These are phyloP conservation scores for Acropora tenuis DNA, from an alignment of 64 coral and sea anemone genomes.

Conservation along the genomic window DNA sequence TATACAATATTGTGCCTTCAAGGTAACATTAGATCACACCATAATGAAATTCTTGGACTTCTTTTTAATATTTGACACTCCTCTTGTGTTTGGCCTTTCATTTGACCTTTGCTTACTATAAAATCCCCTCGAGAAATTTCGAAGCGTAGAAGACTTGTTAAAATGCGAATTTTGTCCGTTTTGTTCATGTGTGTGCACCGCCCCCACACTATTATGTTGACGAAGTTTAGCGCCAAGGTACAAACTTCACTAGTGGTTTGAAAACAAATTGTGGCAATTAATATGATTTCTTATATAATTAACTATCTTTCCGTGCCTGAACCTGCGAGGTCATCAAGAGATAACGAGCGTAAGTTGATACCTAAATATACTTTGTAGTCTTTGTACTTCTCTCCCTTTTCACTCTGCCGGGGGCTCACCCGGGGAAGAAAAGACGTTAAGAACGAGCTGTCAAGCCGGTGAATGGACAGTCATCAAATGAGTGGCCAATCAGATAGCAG, in stretches of 20 bases:
- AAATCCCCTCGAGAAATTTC: background rate
- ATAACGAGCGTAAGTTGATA: background rate
- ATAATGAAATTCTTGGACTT: background rate
- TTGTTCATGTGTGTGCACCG: background rate
- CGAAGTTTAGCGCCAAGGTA: no score
- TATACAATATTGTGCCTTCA: background rate
- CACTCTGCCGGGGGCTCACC: background rate
- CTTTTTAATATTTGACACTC: background rate
- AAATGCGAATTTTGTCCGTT: background rate
- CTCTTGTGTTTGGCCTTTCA: background rate
- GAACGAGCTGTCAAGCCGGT: slow-evolving; percentile 28
- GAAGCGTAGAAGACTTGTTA: background rate
- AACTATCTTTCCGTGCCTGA: background rate
- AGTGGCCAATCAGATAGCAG: slow-evolving; percentile 57
- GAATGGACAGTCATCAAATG: slow-evolving; percentile 59
- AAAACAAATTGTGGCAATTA: background rate
- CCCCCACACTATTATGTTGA: background rate
- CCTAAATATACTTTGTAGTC: background rate
- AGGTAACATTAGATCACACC: background rate
- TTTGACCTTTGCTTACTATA: background rate
- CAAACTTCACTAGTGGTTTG: background rate
- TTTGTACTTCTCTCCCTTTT: background rate
- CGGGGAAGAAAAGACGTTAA: background rate
- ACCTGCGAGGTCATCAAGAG: background rate
- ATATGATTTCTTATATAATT: background rate